A percentile compares a stretch with the other conserved stretches of the same genome.
phyloP scores from a whole-genome alignment of 1,140 invertebrate species.

The Platyscapa corneri region DNA sequence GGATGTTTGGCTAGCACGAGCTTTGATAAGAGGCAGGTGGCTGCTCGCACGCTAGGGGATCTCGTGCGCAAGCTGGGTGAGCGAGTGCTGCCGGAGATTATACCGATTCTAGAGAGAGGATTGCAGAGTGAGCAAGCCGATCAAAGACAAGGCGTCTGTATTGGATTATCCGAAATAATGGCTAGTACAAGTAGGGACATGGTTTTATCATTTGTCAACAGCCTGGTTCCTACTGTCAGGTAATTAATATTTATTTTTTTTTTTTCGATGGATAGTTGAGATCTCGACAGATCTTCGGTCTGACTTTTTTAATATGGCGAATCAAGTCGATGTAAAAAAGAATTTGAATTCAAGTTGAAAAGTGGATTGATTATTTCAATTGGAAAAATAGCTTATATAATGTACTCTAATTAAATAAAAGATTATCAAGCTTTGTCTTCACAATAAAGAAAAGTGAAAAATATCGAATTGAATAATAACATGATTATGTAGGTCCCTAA shows the following conservation, averaged over 20 bases:
- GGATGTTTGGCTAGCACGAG: constrained; percentile 96
- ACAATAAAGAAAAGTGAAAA: too few species aligned
- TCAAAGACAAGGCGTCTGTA: constrained; percentile 98
- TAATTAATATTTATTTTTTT: constrained; percentile 71
- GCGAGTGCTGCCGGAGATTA: constrained; percentile 97
- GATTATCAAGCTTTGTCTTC: too few species aligned
- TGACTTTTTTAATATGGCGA: too few species aligned
- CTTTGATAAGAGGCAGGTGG: constrained; percentile 96
- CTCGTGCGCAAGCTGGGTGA: constrained; percentile 98
- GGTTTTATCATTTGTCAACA: constrained; percentile 94
- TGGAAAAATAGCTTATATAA: too few species aligned
- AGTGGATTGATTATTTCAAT: too few species aligned
- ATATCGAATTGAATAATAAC: too few species aligned
- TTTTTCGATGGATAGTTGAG: neutral
- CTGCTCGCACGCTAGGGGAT: constrained; percentile 96
- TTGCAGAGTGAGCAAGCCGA: constrained; percentile 92
- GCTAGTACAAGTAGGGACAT: constrained; percentile 96
- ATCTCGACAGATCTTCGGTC: too few species aligned
- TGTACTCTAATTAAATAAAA: too few species aligned
- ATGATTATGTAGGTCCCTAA: too few species aligned
- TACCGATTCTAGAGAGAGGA: constrained; percentile 96
- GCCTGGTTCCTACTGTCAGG: constrained; percentile 95
- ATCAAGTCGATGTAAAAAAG: too few species aligned
- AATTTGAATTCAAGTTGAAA: too few species aligned
- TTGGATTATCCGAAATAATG: constrained; percentile 98